These are phyloP conservation scores for Drosophila leonis DNA, from an alignment of 2,888 invertebrate genomes.

Conservation along the genomic window DNA sequence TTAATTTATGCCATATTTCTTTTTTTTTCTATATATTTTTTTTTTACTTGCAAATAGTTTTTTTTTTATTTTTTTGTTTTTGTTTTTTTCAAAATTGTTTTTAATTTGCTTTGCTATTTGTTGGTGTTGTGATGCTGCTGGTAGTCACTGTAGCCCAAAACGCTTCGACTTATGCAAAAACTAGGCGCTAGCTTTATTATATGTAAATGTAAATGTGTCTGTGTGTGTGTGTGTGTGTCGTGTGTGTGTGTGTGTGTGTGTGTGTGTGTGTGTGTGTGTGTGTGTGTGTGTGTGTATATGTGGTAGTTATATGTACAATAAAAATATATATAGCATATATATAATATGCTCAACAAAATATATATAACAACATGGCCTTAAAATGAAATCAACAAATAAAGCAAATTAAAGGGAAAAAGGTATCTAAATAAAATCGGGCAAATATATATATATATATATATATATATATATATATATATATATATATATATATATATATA, in stretches of 20 bases:
- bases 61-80: constrained; percentile 25
- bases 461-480: constrained; percentile 15
- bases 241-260: background rate
- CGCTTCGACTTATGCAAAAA: constrained; percentile 44
- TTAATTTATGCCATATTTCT: constrained; percentile 72
- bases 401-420: constrained; percentile 15
- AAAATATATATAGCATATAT: constrained; percentile 27
- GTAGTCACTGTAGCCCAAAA: constrained; percentile 60
- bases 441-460: constrained; percentile 2
- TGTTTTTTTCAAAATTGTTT: constrained; percentile 17
- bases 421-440: constrained; percentile 22
- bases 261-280: constrained; percentile 20
- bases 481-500: constrained; percentile 8
- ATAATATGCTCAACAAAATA: constrained; percentile 62
- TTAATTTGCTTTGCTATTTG: constrained; percentile 25
- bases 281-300: background rate
- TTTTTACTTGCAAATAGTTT: constrained; percentile 28
- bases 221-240: constrained; percentile 23
- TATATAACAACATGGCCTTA: constrained; percentile 73
- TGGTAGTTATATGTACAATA: constrained; percentile 46
- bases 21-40: constrained; percentile 39
- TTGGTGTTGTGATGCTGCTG: constrained; percentile 63
- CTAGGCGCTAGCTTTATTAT: constrained; percentile 62
- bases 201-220: constrained; percentile 30
- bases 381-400: constrained; percentile 77